Evolutionary conservation across 1,140 invertebrate species (phyloP).

Genomic region (Drosophila sproati): DNA sequence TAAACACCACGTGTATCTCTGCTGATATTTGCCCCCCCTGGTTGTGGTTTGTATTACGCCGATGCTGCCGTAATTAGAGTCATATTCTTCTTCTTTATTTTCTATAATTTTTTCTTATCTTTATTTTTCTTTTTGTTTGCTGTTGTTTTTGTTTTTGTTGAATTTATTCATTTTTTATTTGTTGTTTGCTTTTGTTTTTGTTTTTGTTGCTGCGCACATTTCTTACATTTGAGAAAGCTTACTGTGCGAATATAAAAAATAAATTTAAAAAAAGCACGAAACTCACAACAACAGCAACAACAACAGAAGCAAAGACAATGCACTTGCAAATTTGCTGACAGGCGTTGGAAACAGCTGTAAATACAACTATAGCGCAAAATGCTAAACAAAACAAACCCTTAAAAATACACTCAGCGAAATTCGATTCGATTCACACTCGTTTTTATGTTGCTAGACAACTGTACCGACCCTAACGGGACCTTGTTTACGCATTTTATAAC

Average conservation of each 20-base stretch:
- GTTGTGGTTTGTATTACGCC: slow-evolving; percentile 37
- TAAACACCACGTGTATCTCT: neutral
- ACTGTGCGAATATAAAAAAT: slow-evolving; percentile 9
- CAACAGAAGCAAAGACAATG: neutral
- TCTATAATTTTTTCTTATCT: slow-evolving; percentile 1
- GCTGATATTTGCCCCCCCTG: neutral
- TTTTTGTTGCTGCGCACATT: slow-evolving; percentile 6
- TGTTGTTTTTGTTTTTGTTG: neutral
- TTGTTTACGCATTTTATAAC: no score
- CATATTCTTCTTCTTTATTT: slow-evolving; percentile 17
- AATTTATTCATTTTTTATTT: neutral
- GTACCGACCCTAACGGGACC: no score
- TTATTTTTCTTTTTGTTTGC: no score
- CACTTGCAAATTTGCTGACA: slow-evolving; percentile 48
- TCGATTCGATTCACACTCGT: no score
- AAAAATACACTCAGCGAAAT: neutral
- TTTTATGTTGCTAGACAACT: no score
- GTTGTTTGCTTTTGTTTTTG: neutral
- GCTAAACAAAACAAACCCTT: neutral
- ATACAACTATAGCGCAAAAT: slow-evolving; percentile 51
- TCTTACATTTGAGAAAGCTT: slow-evolving; percentile 7
- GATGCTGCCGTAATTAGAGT: slow-evolving; percentile 54
- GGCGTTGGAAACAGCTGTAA: slow-evolving; percentile 57
- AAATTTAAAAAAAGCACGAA: slow-evolving; percentile 2
- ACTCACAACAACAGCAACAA: slow-evolving; percentile 19